Conservation (phyloP, 2,797 vertebrate genomes). For the Danio aesculapii region DNA sequence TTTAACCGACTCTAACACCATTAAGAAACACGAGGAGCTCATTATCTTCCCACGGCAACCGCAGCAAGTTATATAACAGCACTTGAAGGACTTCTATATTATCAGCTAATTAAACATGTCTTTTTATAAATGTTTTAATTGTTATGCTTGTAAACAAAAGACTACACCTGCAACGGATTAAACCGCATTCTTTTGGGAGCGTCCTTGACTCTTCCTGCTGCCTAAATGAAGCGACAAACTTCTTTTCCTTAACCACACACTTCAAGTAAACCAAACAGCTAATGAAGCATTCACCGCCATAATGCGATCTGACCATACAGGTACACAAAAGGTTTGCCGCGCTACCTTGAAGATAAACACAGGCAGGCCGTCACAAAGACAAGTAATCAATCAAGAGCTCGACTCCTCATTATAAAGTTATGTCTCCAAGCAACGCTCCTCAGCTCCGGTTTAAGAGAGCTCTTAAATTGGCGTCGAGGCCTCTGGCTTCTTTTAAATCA, state of each 20-base stretch:
- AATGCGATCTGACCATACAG: constrained; percentile 48
- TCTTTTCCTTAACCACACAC: not conserved
- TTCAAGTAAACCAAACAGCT: constrained; percentile 28
- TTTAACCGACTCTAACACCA: not conserved
- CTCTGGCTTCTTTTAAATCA: constrained; percentile 21
- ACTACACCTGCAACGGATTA: constrained; percentile 23
- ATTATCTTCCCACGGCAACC: constrained; percentile 3
- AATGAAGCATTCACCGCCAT: constrained; percentile 32
- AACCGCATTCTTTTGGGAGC: constrained; percentile 2
- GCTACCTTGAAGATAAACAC: constrained; percentile 34
- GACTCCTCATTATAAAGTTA: constrained; percentile 40
- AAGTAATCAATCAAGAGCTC: constrained; percentile 28
- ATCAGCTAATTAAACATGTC: constrained; percentile 11
- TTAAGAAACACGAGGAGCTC: not conserved
- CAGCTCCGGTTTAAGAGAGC: constrained; percentile 26
- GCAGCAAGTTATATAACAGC: constrained; percentile 15
- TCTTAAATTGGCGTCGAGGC: constrained; percentile 41
- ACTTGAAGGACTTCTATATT: constrained; percentile 18
- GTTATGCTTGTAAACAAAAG: constrained; percentile 1
- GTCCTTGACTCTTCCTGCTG: not conserved
- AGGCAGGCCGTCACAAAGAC: constrained; percentile 1
- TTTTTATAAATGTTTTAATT: constrained; percentile 2
- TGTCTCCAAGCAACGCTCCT: constrained; percentile 25
- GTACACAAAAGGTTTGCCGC: constrained; percentile 21
- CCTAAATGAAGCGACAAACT: constrained; percentile 3